phyloP scores from a whole-genome alignment of 2,888 invertebrate genomes.

The Calliphora vomitoria region DNA sequence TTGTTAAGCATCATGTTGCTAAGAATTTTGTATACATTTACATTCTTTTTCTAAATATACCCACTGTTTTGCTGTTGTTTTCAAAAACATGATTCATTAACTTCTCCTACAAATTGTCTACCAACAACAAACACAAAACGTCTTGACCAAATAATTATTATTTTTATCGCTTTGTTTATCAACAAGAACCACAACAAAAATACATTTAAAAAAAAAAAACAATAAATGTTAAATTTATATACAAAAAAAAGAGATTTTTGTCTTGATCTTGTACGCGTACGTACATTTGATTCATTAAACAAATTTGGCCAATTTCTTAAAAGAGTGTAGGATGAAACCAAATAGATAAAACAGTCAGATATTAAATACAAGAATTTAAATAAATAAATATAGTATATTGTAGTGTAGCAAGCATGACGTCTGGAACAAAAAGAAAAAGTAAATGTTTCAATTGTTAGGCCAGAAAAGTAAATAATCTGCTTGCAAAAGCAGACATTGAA shows the following conservation, averaged over 20 bases:
- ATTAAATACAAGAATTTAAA: conserved; percentile 12
- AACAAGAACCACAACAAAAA: conserved; percentile 39
- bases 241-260: conserved; percentile 3
- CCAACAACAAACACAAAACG: background rate
- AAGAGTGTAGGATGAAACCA: conserved; percentile 35
- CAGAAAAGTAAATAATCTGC: background rate
- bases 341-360: conserved; percentile 36
- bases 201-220: background rate
- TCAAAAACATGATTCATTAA: background rate
- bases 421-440: conserved; percentile 7
- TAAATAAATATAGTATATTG: conserved; percentile 17
- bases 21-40: no score
- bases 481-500: background rate
- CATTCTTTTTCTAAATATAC: no score
- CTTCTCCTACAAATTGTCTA: background rate
- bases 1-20: no score
- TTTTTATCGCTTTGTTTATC: conserved; percentile 31
- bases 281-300: conserved; percentile 12
- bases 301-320: conserved; percentile 26
- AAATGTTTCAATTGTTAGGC: conserved; percentile 42
- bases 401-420: conserved; percentile 28
- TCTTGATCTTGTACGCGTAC: background rate
- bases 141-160: conserved; percentile 20
- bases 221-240: conserved; percentile 10
- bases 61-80: background rate